Evolutionary conservation across 2,888 invertebrate genomes (phyloP), one percentile per base, ranked within the genome.

Genomic region (Cynaeus angustus): DNA sequence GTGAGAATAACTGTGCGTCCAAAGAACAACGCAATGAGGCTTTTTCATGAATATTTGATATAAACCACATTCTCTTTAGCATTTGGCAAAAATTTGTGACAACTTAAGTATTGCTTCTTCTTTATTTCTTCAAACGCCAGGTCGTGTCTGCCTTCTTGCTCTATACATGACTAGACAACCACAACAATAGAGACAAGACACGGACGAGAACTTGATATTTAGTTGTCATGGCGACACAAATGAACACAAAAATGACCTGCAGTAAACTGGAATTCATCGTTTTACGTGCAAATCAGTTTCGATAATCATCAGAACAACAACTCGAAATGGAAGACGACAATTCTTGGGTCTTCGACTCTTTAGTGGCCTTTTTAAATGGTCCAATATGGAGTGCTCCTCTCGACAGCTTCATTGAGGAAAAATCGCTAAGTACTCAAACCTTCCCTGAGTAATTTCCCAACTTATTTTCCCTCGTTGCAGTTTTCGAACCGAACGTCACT

Each of bases 301-400:
- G 28, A 37, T 30, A 55, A 9, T 14, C 7, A 26, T 30, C 10
- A 45, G 33, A 62, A 46, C 9, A 16, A 48, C 28, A 12, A 1
- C 7, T 16, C 13, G 28, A 16, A 28, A 69, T 69, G 72, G 79
- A 80, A 58, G 91, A 91, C 71, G 91, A 91, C 67, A 92, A 91
- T 84, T 90, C 92, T 4, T 96, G 96, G 96, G 94, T 97, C 9
- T 95, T 96, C 80, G 97, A 97, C 86, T 96, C 96, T 0, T 86
- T 97, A 68, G 92, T 97, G 21, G 94, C 94, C 70, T 97, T 96
- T 84, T 86, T 97, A 58, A 95, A 96, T 83, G 96, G 97, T 1
- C 96, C 97, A 0, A 90, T 97, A 50, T 97, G 97, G 95, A 96
- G 95, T 82, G 92, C 95, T 9, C 97, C 97, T 0, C 86, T 97